Evolutionary conservation across 2,113 vertebrate genomes (phyloP).

Genomic region (Steatornis caripensis): DNA sequence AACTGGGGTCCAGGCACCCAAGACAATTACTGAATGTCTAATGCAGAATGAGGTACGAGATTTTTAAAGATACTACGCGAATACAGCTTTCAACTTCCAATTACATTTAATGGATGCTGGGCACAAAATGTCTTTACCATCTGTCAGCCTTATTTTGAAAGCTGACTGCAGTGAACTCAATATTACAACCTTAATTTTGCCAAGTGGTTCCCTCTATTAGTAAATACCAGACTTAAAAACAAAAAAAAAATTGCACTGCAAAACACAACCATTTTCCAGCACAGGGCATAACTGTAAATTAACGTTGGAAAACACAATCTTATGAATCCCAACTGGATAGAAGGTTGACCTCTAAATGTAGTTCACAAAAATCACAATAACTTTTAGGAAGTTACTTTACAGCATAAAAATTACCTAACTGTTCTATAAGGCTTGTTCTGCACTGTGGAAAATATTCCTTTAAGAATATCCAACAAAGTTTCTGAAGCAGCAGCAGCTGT

Average conservation of each 20-base stretch:
- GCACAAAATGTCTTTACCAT: slow-evolving; percentile 12
- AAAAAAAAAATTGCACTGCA: not conserved
- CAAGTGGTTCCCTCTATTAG: not conserved
- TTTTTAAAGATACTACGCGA: not conserved
- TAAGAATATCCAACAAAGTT: not conserved
- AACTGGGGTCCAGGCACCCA: not conserved
- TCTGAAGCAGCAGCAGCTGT: not conserved
- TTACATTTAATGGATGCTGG: slow-evolving; percentile 8
- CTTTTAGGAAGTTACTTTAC: not conserved
- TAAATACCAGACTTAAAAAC: not conserved
- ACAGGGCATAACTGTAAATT: not conserved
- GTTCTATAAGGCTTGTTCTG: not conserved
- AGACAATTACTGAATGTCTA: not conserved
- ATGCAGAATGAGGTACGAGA: not conserved
- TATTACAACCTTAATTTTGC: not conserved
- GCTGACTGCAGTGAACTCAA: not conserved
- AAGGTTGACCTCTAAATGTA: not conserved
- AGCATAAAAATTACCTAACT: not conserved
- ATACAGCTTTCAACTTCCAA: not conserved
- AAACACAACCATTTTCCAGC: not conserved
- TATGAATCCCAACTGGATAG: not conserved
- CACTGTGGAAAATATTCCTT: not conserved
- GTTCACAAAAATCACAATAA: not conserved
- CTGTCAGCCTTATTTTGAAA: not conserved
- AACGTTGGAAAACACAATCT: not conserved